Evolutionary conservation across 2,888 invertebrate species (phyloP).

Genomic region (Cephus sareptanus): DNA sequence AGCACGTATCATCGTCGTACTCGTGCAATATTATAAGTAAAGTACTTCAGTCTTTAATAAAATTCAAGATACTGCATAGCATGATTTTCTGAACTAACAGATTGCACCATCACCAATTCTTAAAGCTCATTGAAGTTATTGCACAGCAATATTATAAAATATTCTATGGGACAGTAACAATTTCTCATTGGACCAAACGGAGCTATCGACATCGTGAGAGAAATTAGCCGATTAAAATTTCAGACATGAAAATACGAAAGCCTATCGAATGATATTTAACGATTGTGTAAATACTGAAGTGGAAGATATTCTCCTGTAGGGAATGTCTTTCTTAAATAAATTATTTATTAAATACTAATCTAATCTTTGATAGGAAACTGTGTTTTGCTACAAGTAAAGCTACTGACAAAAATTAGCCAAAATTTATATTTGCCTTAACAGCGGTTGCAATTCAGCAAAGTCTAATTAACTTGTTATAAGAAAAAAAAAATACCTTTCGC

Average conservation of each 20-base stretch:
- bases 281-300: not conserved
- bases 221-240: not conserved
- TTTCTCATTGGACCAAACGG: not conserved
- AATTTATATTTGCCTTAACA: slow-evolving; percentile 52
- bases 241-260: not conserved
- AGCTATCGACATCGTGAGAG: not conserved
- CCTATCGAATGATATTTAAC: not conserved
- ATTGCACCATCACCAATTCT: too few species aligned
- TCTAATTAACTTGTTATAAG: slow-evolving; percentile 34
- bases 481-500: not conserved
- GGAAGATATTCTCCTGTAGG: not conserved
- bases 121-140: too few species aligned
- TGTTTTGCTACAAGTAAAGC: not conserved
- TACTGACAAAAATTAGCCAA: not conserved
- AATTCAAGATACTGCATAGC: too few species aligned
- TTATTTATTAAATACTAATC: not conserved
- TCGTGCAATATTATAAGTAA: not conserved
- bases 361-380: not conserved
- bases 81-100: too few species aligned
- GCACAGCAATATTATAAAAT: too few species aligned
- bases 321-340: not conserved
- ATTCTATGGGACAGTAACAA: not conserved
- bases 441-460: slow-evolving; percentile 65
- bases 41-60: not conserved
- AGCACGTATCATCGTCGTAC: not conserved